Evolutionary conservation across 2,888 invertebrate genomes (phyloP), one percentile per base, ranked within the genome.

Genomic region (Linnaemya vulpina): DNA sequence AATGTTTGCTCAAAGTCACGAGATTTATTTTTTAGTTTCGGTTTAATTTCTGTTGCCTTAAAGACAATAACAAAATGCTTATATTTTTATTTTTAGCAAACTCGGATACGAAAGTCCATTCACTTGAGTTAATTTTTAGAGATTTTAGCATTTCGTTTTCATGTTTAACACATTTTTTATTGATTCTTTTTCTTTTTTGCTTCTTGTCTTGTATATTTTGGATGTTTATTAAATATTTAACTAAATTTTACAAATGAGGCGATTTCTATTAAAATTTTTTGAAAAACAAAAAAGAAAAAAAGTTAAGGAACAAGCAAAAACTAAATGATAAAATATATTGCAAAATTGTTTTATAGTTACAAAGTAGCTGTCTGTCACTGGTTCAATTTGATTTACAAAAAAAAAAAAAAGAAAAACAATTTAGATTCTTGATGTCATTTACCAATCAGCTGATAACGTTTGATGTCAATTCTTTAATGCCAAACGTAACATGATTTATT

Each of bases 41-140:
- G 13, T 62, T 62, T 20, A 22, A 20, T n/a, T 25, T 46, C 20
- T 49, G 30, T n/a, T 51, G n/a, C 9, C 4, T 67, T 51, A 62
- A 46, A 43, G 43, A 17, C 53, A 25, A 58, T 46, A 53, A 80
- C n/a, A 73, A 65, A 58, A n/a, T 65, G 25, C 46, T 15, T 55
- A 30, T 38, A 68, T 20, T 65, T 75, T 75, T 83, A 78, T 79
- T 83, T 83, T 75, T 80, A 71, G 60, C 67, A 67, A 62, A 60
- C 43, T 76, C 67, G 76, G 40, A 82, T 70, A 81, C 63, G 81
- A 85, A 82, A 85, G 77, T 82, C 78, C 70, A 82, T 82, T 85
- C 65, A 60, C 43, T 78, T 74, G 51, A 74, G 51, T 76, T 76
- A n/a, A 30, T 22, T 35, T 75, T 62, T 0, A 15, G 15, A 51